A percentile compares a stretch with the other conserved stretches of the same genome.
Evolutionary conservation across 2,797 vertebrate genomes (phyloP).

Genomic region (Tinamus major): DNA sequence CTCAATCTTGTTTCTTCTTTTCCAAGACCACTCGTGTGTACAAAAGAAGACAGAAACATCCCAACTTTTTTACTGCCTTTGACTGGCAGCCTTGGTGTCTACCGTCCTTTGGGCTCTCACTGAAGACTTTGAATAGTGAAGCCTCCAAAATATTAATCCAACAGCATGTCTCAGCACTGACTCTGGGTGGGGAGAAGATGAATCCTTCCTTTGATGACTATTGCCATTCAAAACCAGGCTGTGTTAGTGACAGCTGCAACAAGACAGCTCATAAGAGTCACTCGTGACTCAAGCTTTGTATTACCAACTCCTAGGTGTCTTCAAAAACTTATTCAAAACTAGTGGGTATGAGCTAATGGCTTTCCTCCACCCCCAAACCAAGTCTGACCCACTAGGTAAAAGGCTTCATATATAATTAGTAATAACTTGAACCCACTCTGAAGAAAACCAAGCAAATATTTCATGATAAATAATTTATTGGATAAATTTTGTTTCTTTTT

Average conservation of each 20-base stretch:
- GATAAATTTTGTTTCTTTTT: conserved; percentile 24
- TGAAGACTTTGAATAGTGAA: conserved; percentile 28
- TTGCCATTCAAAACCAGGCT: background rate
- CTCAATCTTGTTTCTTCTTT: conserved; percentile 38
- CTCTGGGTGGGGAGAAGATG: background rate
- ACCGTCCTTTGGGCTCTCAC: background rate
- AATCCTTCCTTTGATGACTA: conserved; percentile 44
- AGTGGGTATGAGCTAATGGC: background rate
- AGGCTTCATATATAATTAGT: background rate
- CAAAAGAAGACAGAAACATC: conserved; percentile 39
- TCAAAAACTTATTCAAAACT: background rate
- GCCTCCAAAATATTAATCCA: conserved; percentile 56
- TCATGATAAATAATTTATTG: conserved; percentile 61
- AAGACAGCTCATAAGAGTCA: background rate
- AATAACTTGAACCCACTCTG: conserved; percentile 16
- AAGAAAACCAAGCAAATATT: conserved; percentile 39
- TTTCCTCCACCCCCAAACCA: background rate
- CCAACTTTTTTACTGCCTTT: conserved; percentile 20
- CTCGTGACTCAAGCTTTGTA: conserved; percentile 29
- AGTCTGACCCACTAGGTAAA: conserved; percentile 17
- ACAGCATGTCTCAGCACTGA: background rate
- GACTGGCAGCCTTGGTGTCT: conserved; percentile 26
- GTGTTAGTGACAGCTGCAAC: conserved; percentile 29
- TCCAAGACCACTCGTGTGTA: conserved; percentile 39
- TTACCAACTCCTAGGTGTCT: conserved; percentile 3